phyloP scores from a whole-genome alignment of 2,888 invertebrate species.

The Lepeophtheirus nordmannii region DNA sequence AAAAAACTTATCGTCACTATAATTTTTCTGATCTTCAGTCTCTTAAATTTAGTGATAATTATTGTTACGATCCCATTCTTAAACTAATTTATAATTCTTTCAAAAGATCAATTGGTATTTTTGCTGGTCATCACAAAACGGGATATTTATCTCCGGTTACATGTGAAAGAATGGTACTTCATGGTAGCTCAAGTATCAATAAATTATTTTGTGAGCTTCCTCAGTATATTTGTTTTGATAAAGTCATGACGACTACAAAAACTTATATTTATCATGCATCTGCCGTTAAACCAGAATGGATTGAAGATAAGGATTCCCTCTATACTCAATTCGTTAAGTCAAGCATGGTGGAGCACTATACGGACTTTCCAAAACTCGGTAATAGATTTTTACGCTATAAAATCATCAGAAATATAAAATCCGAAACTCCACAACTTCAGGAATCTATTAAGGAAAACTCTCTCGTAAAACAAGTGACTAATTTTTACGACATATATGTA shows the following conservation, averaged over 20 bases:
- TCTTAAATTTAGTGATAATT: not conserved
- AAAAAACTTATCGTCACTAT: too few species aligned
- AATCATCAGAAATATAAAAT: not conserved
- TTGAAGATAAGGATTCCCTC: not conserved
- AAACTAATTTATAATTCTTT: not conserved
- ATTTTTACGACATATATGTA: not conserved
- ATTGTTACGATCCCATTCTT: not conserved
- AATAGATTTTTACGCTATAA: not conserved
- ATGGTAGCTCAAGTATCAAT: not conserved
- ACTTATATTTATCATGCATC: not conserved
- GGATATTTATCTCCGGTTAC: not conserved
- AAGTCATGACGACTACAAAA: not conserved
- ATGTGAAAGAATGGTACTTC: conserved; percentile 1
- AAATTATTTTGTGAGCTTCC: not conserved
- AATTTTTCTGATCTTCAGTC: not conserved
- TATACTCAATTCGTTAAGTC: conserved; percentile 1
- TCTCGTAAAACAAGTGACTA: not conserved
- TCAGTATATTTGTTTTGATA: not conserved
- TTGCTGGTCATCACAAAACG: conserved; percentile 1
- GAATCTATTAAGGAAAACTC: not conserved
- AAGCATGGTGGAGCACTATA: not conserved
- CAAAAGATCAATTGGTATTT: not conserved
- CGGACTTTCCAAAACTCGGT: not conserved
- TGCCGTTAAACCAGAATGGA: not conserved
- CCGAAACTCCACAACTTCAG: not conserved